Evolutionary conservation across 2,888 invertebrate genomes (phyloP).

Genomic region (Gerris lacustris): DNA sequence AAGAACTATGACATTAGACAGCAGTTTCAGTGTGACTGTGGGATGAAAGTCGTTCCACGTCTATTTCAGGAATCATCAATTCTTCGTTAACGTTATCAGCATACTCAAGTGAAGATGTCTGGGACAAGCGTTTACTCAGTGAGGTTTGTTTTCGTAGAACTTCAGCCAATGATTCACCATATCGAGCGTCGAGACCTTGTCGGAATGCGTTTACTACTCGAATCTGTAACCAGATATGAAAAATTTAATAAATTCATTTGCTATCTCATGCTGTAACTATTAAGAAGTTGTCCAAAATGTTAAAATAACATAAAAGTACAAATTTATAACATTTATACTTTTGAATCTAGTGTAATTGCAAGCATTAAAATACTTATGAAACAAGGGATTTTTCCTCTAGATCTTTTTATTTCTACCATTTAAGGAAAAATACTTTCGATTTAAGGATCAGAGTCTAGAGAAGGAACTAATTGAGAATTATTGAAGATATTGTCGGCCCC

Average conservation of each 20-base stretch:
- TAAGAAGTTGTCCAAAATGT: too few species aligned
- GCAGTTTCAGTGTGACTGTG: conserved; percentile 92
- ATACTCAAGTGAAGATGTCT: conserved; percentile 84
- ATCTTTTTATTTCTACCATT: too few species aligned
- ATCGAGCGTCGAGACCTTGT: conserved; percentile 93
- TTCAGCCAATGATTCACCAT: conserved; percentile 80
- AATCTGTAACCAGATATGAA: conserved; percentile 61
- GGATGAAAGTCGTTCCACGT: conserved; percentile 81
- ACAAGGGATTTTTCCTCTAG: too few species aligned
- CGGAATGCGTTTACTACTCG: conserved; percentile 99
- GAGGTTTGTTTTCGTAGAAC: conserved; percentile 88
- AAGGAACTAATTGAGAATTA: too few species aligned
- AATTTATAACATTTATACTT: too few species aligned
- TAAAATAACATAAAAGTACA: too few species aligned
- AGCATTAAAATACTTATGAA: too few species aligned
- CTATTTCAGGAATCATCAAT: conserved; percentile 80
- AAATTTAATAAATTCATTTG: background rate
- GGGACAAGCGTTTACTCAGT: conserved; percentile 80
- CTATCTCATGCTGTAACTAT: too few species aligned
- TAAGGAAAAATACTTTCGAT: too few species aligned
- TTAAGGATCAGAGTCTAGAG: too few species aligned
- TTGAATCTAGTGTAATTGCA: too few species aligned
- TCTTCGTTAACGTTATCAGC: conserved; percentile 78
- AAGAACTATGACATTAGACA: conserved; percentile 47
- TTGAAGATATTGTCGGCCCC: too few species aligned